Evolutionary conservation across 2,888 invertebrate genomes (phyloP), one percentile per base, ranked within the genome.

Genomic region (Griposia aprilina): DNA sequence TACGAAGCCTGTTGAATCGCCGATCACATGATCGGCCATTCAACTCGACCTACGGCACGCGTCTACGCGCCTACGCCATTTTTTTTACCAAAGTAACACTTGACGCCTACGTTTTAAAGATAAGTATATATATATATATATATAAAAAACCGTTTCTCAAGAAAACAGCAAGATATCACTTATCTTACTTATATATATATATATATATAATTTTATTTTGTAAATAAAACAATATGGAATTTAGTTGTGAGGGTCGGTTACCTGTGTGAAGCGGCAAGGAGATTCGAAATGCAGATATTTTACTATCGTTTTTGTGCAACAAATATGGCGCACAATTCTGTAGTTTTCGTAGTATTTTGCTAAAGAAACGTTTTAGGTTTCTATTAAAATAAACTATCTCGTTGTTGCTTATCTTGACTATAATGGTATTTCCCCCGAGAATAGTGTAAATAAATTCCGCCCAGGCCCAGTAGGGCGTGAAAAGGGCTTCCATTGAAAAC

Each of bases 401-500:
- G 48, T 50, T 66, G 52, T 20, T 68, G 20, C 36, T 30, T 71
- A 67, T 82, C 60, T 73, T 50, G 13, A 52, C 36, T 62, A n/a
- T 76, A 76, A 76, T 74, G 81, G 80, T 85, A 87, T 82, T 82
- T 89, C 81, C 83, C 69, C n/a, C 0, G 76, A n/a, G 75, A 69
- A 66, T 83, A 83, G 76, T 76, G 74, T 80, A 82, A 85, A 89
- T 82, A 89, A 82, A 84, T 81, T 86, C 60, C 57, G 50, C 72
- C 36, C 67, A 70, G 52, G 50, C 59, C 52, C 85, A 80, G 69
- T 66, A 80, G 76, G 36, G 85, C 80, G 87, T 89, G 75, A 82
- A 88, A 85, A 62, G 78, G 74, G 72, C 72, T 36, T 65, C 74
- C 75, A 84, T 81, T 82, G 82, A 81, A 88, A 82, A 62, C 59